A percentile compares a stretch with the other conserved stretches of the same genome.
phyloP scores from a whole-genome alignment of 1,140 invertebrate genomes.

The Eumaeus atala region DNA sequence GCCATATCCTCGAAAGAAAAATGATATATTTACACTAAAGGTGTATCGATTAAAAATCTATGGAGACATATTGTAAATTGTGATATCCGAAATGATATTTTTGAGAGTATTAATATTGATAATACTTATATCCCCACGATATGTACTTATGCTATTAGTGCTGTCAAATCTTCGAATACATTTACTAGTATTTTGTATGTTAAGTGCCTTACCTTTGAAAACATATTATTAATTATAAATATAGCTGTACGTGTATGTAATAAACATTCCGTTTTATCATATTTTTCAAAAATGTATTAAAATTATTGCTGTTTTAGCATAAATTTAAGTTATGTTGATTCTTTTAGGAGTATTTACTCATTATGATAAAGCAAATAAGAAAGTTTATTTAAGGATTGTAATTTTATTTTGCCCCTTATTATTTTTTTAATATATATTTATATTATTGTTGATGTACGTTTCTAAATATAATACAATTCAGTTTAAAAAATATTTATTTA shows the following conservation, averaged over 20 bases:
- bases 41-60: too few relatives aligned
- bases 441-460: too few relatives aligned
- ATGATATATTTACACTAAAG: too few relatives aligned
- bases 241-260: constrained; percentile 19
- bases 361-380: constrained; percentile 59
- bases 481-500: neutral
- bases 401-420: constrained; percentile 14
- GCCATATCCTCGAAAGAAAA: too few relatives aligned
- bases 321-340: constrained; percentile 54
- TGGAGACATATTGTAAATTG: too few relatives aligned
- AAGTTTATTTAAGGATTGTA: constrained; percentile 45
- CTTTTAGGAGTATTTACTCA: constrained; percentile 66
- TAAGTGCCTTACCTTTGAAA: constrained; percentile 42
- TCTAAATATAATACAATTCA: neutral
- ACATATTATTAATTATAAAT: constrained; percentile 36
- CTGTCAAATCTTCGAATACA: constrained; percentile 33
- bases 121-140: constrained; percentile 22
- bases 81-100: too few relatives aligned
- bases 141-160: constrained; percentile 48
- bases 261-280: constrained; percentile 61
- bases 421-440: too few relatives aligned
- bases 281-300: constrained; percentile 32
- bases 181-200: constrained; percentile 29
- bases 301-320: constrained; percentile 53
- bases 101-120: neutral